These are phyloP conservation scores for Sebastes taczanowskii DNA, from an alignment of 2,797 vertebrate species.

Conservation along the genomic window DNA sequence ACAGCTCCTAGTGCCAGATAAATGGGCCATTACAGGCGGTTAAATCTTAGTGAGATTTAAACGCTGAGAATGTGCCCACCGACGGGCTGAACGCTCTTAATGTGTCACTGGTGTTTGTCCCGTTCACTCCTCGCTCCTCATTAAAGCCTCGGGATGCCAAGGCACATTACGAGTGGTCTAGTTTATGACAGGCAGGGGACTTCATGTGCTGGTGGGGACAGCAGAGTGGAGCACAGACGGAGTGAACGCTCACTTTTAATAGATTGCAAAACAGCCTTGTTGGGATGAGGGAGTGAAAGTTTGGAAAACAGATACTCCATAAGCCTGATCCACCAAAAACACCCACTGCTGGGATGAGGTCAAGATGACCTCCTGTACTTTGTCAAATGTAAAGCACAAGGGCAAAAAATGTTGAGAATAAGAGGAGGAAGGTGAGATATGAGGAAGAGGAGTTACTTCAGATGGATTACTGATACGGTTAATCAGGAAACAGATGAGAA, in stretches of 20 bases:
- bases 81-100: slow-evolving; percentile 47
- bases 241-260: slow-evolving; percentile 41
- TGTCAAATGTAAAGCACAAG: slow-evolving; percentile 26
- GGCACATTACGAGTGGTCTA: slow-evolving; percentile 51
- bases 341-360: slow-evolving; percentile 28
- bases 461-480: slow-evolving; percentile 43
- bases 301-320: slow-evolving; percentile 36
- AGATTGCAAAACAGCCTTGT: slow-evolving; percentile 44
- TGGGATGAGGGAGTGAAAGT: slow-evolving; percentile 32
- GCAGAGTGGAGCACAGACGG: slow-evolving; percentile 36
- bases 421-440: slow-evolving; percentile 46
- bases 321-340: slow-evolving; percentile 36
- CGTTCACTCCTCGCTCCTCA: slow-evolving; percentile 58
- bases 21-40: slow-evolving; percentile 54
- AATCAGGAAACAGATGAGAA: slow-evolving; percentile 39
- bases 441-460: slow-evolving; percentile 31
- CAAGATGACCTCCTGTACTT: slow-evolving; percentile 44
- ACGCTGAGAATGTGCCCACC: slow-evolving; percentile 64
- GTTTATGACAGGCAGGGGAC: slow-evolving; percentile 67
- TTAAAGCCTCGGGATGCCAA: slow-evolving; percentile 59
- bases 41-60: slow-evolving; percentile 69
- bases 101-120: slow-evolving; percentile 65
- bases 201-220: slow-evolving; percentile 67
- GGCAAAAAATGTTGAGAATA: slow-evolving; percentile 20
- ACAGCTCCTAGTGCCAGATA: slow-evolving; percentile 62